Percentiles rank a stretch among this genome's conserved stretches.
Evolutionary conservation across 2,888 invertebrate species (phyloP).

Genomic region (Drosophila testacea): DNA sequence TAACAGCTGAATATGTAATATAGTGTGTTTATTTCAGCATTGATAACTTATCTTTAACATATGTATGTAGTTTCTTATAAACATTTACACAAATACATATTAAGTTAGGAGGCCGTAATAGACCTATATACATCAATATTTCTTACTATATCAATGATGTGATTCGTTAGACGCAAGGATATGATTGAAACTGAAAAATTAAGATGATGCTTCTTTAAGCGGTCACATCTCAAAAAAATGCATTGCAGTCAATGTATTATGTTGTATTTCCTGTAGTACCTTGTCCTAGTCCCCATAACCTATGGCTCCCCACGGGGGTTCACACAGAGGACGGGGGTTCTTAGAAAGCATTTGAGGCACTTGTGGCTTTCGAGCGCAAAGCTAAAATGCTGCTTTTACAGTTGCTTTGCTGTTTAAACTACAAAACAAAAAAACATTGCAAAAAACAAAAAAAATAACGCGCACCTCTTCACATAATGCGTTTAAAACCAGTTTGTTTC

Average conservation of each 20-base stretch:
- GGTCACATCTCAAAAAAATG: constrained; percentile 50
- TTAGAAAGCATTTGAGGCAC: constrained; percentile 68
- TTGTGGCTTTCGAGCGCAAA: constrained; percentile 66
- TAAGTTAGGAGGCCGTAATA: constrained; percentile 31
- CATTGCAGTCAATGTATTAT: constrained; percentile 51
- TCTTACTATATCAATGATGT: constrained; percentile 25
- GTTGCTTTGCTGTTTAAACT: constrained; percentile 42
- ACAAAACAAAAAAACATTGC: constrained; percentile 24
- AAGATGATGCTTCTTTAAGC: constrained; percentile 29
- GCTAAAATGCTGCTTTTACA: constrained; percentile 34
- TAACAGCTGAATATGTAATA: constrained; percentile 22
- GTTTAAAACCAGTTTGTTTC: constrained; percentile 29
- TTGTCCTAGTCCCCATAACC: constrained; percentile 11
- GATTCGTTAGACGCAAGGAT: constrained; percentile 67
- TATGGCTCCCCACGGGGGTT: neutral
- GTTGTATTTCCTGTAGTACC: constrained; percentile 51
- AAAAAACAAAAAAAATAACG: constrained; percentile 18
- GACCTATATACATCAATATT: constrained; percentile 6
- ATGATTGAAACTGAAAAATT: constrained; percentile 53
- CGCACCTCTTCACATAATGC: constrained; percentile 15
- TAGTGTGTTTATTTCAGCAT: constrained; percentile 44
- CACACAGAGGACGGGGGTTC: constrained; percentile 17
- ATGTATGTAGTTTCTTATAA: constrained; percentile 40
- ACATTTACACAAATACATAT: constrained; percentile 43
- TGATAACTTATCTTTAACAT: constrained; percentile 34